Conservation (phyloP, 2,888 invertebrate species). For the Cenopis cana region DNA sequence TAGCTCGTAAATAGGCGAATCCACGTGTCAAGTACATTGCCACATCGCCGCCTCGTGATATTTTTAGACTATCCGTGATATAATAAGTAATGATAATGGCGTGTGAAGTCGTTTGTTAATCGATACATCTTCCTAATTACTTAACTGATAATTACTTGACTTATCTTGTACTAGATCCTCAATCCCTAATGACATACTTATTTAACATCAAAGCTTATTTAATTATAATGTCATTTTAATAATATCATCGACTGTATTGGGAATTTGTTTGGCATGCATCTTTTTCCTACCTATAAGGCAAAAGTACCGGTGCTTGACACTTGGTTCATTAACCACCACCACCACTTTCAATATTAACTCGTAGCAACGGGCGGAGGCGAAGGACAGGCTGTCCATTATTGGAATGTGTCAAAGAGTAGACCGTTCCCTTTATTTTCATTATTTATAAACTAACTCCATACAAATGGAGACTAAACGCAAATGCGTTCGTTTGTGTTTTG, state of each 20-base stretch:
- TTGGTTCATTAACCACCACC: too few species aligned
- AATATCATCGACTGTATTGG: background rate
- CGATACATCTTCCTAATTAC: constrained; percentile 24
- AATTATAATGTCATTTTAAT: constrained; percentile 1
- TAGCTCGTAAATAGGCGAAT: constrained; percentile 1
- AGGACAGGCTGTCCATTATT: too few species aligned
- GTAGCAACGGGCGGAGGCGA: too few species aligned
- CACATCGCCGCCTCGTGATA: constrained; percentile 29
- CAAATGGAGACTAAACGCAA: too few species aligned
- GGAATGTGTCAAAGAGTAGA: too few species aligned
- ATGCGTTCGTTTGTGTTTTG: too few species aligned
- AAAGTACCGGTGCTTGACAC: too few species aligned
- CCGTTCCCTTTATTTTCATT: too few species aligned
- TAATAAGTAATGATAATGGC: constrained; percentile 21
- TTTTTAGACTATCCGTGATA: constrained; percentile 4
- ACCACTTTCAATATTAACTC: too few species aligned
- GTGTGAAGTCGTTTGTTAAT: constrained; percentile 13
- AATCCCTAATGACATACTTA: constrained; percentile 13
- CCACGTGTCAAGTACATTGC: constrained; percentile 1
- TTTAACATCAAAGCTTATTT: background rate
- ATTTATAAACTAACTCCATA: too few species aligned
- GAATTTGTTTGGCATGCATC: too few species aligned
- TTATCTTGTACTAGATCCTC: constrained; percentile 16
- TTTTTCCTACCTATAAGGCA: background rate
- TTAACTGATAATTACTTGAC: constrained; percentile 15